phyloP scores from a whole-genome alignment of 2,888 invertebrate genomes.

The Proisotoma minuta region DNA sequence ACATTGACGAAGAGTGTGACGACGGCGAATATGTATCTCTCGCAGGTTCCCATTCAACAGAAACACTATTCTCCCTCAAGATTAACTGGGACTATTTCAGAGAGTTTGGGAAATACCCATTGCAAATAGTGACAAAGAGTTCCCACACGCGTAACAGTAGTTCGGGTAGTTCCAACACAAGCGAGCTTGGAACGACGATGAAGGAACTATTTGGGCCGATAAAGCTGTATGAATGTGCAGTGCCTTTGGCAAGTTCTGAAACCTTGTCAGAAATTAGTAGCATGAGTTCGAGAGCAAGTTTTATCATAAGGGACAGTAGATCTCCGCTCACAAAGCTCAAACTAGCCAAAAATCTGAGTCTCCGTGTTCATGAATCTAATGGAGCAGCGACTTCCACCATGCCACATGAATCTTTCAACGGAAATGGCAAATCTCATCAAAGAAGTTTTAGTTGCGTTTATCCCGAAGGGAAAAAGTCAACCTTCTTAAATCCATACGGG shows the following conservation, averaged over 20 bases:
- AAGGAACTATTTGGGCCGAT: conserved; percentile 48
- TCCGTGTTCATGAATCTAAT: conserved; percentile 27
- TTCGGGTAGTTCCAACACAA: conserved; percentile 50
- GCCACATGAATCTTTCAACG: too few species aligned
- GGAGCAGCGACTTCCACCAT: too few species aligned
- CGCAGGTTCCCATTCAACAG: conserved; percentile 15
- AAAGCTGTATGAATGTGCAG: conserved; percentile 64
- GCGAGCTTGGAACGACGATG: conserved; percentile 45
- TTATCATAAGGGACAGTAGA: conserved; percentile 48
- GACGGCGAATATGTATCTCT: conserved; percentile 5
- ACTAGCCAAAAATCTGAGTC: conserved; percentile 29
- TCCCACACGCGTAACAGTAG: conserved; percentile 49
- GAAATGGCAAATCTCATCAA: conserved; percentile 24
- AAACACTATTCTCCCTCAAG: conserved; percentile 41
- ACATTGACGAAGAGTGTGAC: conserved; percentile 15
- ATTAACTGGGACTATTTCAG: conserved; percentile 47
- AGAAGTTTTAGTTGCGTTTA: conserved; percentile 46
- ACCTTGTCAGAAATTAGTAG: conserved; percentile 76
- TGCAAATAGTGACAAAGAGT: conserved; percentile 33
- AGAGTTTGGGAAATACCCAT: conserved; percentile 41
- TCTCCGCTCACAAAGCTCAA: conserved; percentile 41
- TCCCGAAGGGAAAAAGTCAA: conserved; percentile 32
- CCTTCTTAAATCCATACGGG: neutral
- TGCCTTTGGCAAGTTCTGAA: conserved; percentile 74
- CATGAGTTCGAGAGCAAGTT: conserved; percentile 64